Base-by-base conservation (phyloP, 2,113 vertebrate species). In the Tyto alba region DNA sequence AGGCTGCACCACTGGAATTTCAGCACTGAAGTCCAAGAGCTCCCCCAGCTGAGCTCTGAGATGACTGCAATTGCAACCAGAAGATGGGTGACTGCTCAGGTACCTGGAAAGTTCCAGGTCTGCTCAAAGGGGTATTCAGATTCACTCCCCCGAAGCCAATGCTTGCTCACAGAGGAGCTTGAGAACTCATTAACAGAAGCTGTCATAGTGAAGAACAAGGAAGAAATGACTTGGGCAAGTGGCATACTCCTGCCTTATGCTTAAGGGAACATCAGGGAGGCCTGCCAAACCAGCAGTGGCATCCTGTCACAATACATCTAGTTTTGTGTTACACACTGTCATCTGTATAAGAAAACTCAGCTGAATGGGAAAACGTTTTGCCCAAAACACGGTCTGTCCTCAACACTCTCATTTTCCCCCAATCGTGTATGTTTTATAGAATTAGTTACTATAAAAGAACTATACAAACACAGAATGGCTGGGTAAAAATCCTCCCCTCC, bases 11-110 rank as follows among this genome's bases (percentile, higher is more conserved):
- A 4, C 79, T 29, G 79, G 27, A 48, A 25, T 34, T 32, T 13
- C 80, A 52, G 0, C 66, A 26, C 26, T 1, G 83, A 89, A 95
- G 91, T 5, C 74, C 71, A 45, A 68, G 93, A 91, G 95, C 72
- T 94, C 98, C 98, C 97, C 93, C 97, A 96, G 50, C 96, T 36
- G 97, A 92, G 77, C 84, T 15, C 26, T 2, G 13, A 2, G 1
- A 16, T 25, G 59, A 14, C 66, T 91, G 92, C 93, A 96, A 3
- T 1, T 30, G 0, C 18, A 48, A 8, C 30, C 22, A 34, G 4
- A 9, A 20, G 15, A 48, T 0, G 0, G 9, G 32, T 2, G 3
- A 30, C 4, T 9, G 27, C 69, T 17, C 34, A 1, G 20, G 19
- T 17, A 18, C 50, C 88, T 72, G 52, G 26, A 87, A 74, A 60